These are phyloP conservation scores for Sisor rabdophorus DNA, from an alignment of 2,113 vertebrate species.

Conservation along the genomic window DNA sequence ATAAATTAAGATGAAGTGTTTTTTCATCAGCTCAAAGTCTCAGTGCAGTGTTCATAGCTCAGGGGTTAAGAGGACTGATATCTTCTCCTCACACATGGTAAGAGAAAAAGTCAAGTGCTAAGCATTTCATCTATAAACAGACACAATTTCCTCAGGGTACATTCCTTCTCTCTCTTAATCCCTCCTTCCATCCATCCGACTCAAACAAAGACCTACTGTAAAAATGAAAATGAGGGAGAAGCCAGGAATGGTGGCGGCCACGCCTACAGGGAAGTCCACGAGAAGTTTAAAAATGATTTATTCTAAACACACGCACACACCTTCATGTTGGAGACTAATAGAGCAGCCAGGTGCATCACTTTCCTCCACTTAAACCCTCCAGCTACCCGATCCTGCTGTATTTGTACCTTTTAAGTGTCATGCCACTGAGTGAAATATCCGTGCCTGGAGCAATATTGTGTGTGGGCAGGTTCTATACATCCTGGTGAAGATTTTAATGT, in stretches of 20 bases:
- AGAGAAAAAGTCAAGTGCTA: constrained; percentile 28
- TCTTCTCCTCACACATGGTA: constrained; percentile 46
- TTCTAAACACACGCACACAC: background rate
- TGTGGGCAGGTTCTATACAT: background rate
- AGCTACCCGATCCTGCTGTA: constrained; percentile 39
- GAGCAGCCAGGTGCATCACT: constrained; percentile 41
- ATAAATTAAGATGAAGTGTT: constrained; percentile 9
- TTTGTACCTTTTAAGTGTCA: constrained; percentile 37
- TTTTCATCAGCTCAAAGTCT: constrained; percentile 1
- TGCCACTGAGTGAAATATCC: constrained; percentile 20
- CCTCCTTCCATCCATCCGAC: constrained; percentile 30
- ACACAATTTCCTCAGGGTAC: constrained; percentile 25
- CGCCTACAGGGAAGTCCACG: background rate
- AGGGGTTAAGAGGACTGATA: constrained; percentile 27
- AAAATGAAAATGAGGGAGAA: constrained; percentile 4
- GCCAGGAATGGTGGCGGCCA: background rate
- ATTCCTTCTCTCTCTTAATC: constrained; percentile 33
- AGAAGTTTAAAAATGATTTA: constrained; percentile 12
- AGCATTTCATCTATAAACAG: constrained; percentile 36
- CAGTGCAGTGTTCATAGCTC: background rate
- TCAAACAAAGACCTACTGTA: constrained; percentile 22
- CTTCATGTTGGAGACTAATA: constrained; percentile 13
- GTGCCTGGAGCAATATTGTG: constrained; percentile 9
- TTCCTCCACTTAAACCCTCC: constrained; percentile 30
- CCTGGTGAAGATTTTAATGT: background rate